A percentile compares a stretch with the other conserved stretches of the same genome.
These are phyloP conservation scores for Drosophila prolongata DNA, from an alignment of 2,888 invertebrate genomes.

Conservation along the genomic window DNA sequence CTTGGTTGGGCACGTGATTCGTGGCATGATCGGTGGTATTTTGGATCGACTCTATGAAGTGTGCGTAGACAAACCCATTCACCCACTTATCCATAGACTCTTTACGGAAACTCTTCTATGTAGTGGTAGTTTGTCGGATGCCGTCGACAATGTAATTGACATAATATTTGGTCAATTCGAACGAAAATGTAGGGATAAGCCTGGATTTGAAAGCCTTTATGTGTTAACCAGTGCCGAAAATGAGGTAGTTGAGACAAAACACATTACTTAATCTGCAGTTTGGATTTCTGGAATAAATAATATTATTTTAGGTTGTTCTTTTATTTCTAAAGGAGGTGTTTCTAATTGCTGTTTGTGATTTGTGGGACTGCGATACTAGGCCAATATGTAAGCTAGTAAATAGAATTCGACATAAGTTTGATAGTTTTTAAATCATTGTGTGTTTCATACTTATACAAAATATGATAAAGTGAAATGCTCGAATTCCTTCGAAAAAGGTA, in stretches of 20 bases:
- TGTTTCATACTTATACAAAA: too few species aligned
- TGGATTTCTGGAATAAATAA: background rate
- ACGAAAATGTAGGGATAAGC: conserved; percentile 8
- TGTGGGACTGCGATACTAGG: too few species aligned
- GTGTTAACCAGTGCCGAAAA: background rate
- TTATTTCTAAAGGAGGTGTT: too few species aligned
- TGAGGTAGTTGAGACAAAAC: background rate
- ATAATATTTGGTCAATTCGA: conserved; percentile 1
- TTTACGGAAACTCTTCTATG: conserved; percentile 36
- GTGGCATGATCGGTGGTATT: conserved; percentile 9
- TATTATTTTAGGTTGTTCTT: background rate
- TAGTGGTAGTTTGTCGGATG: background rate
- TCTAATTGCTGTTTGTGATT: too few species aligned
- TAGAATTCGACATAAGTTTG: too few species aligned
- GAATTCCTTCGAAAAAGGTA: background rate
- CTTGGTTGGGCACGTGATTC: conserved; percentile 7
- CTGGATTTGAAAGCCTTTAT: conserved; percentile 12
- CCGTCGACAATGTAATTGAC: conserved; percentile 8
- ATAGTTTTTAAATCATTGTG: too few species aligned
- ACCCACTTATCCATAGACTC: background rate
- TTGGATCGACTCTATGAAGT: background rate
- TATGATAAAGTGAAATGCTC: background rate
- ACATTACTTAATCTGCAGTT: background rate
- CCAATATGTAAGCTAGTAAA: too few species aligned
- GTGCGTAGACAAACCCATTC: conserved; percentile 2